Evolutionary conservation across 92 coral and sea anemone genomes (phyloP), one percentile per base, ranked within the genome.

Genomic region (Pocillopora grandis): DNA sequence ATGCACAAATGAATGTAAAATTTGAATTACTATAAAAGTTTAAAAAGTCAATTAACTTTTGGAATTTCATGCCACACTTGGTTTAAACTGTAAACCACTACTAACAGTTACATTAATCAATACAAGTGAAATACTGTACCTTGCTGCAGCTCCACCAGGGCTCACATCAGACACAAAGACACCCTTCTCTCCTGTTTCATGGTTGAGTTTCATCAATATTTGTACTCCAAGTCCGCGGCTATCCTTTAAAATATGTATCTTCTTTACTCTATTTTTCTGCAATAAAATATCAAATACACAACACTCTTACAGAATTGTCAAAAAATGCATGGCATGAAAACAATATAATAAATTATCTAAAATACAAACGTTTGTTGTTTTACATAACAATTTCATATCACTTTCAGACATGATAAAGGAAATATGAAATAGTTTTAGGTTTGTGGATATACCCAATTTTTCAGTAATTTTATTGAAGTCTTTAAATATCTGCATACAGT

Each of bases 211-310:
- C 60, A 91, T 89, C 15, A 86, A 80, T 71, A 97, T 92, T 84
- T 97, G 99, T 61, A 97, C 85, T 59, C 99, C 99, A 67, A 97
- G 93, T 8, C 99, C 99, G 85, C 95, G 90, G 12, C 88, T 83
- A 70, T 94, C 98, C 77, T 97, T 97, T 10, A 97, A 78, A 65
- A 97, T 88, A 76, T 97, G 99, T 59, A 97, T 91, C 91, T 94
- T 97, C 77, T 90, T 92, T 48, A 89, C 93, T 56, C 87, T 76
- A 48, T 57, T 75, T 78, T 83, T 84, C 90, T 88, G 82, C 15
- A 77, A 42, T 42, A 7, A 42, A 42, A 42, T 16, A 57, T 80
- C 78, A 37, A 18, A 15, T 14, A 52, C 23, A 21, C n/a, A 68
- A 27, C 31, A 27, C 31, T 27, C 31, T 27, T 27, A 27, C 31